Evolutionary conservation across 2,113 vertebrate genomes (phyloP), one percentile per base, ranked within the genome.

Genomic region (Mus pahari): DNA sequence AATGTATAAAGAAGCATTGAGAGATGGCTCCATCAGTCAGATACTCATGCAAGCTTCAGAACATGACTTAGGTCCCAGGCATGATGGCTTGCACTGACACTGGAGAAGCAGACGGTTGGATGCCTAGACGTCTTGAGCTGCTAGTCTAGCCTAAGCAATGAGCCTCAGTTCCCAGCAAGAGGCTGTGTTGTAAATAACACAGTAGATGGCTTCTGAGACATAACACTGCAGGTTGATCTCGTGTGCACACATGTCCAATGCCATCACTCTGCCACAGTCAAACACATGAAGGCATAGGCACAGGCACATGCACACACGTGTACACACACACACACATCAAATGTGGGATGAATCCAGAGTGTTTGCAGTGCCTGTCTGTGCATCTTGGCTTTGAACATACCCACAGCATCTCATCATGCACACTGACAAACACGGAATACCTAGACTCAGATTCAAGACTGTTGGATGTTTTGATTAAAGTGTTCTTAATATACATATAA

Each of bases 21-120:
- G n/a, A 45, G 58, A 45, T 31, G 4, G 22, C 14, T 5, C n/a
- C 13, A 2, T 5, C 26, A 9, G 13, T 19, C 14, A 28, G 1
- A 3, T 24, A 6, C 53, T 62, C 24, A 8, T 42, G 7, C 22
- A 42, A 42, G 24, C n/a, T 9, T 31, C 22, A 28, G 58, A 28
- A 83, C n/a, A 8, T 17, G n/a, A 42, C 7, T 62, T 42, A 36
- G 58, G 45, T 31, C 26, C 39, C n/a, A 84, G 55, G 82, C 24
- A 5, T 5, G n/a, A 13, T 45, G 4, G 60, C 24, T 42, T 7
- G 22, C n/a, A 17, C 22, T 26, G 3, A 13, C 20, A 7, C 53
- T 16, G 81, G 55, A 14, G n/a, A 42, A 28, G 79, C 39, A 14
- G 58, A 31, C 24, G 9, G 39, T 13, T 14, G 6, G 60, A 33